Evolutionary conservation across 2,888 invertebrate species (phyloP), one percentile per base, ranked within the genome.

Genomic region (Pteria penguin): DNA sequence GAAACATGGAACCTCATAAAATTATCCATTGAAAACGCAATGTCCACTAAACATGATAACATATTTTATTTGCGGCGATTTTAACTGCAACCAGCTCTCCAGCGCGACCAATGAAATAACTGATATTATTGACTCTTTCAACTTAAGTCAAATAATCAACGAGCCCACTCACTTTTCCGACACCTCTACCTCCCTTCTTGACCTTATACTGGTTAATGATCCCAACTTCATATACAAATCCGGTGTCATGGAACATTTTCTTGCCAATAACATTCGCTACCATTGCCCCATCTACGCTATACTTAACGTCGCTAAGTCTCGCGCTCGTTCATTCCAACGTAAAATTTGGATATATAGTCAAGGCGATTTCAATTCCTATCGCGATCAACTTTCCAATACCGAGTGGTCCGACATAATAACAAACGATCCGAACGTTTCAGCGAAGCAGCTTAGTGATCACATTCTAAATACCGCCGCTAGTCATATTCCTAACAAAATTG

Each of bases 91-190:
- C 31, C 18, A 18, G 3, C 18, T 29, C 22, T 22, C 18, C 27
- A 36, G 14, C 14, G 11, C 26, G 4, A n/a, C 14, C 4, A 26
- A n/a, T 31, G 52, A 63, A 32, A 57, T 72, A n/a, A 45, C 22
- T 55, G n/a, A 8, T 8, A 52, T 63, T n/a, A 54, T 14, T 14
- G 29, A 54, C 31, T 26, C 52, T 11, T 54, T 29, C 31, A 45
- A 57, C 11, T n/a, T 72, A 18, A 5, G n/a, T 18, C 63, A 52
- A 31, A 18, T 52, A n/a, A 55, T 72, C 14, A 31, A 24, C n/a
- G 72, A 72, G 27, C 52, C 71, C 26, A 71, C 71, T 22, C 33
- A 61, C 26, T 61, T 45, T 62, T 24, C 55, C 31, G 55, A 63
- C 29, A 8, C 18, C 14, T 63, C 62, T 29, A 3, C 11, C 4